Evolutionary conservation across 2,113 vertebrate species (phyloP), one percentile per base, ranked within the genome.

Genomic region (Gulo gulo): DNA sequence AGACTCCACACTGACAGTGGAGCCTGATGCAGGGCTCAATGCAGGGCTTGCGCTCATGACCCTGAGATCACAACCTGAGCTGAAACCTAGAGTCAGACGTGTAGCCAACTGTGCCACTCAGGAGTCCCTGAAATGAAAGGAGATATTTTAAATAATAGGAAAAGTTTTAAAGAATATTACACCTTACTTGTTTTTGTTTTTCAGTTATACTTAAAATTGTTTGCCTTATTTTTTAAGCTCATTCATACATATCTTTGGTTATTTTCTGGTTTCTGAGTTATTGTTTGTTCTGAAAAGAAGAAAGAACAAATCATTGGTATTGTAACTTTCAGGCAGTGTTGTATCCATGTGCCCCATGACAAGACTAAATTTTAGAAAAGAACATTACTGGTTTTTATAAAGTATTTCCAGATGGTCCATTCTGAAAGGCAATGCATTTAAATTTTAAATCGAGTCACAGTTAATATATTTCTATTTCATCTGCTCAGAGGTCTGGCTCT

Each of bases 171-270:
- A 81, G 45, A 39, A 78, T 59, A 29, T 57, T 73, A 16, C 83
- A 61, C 90, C 67, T 94, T 92, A 61, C 29, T 91, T 63, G 6
- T 26, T 69, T 80, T 92, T 86, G 10, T 73, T 91, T 95, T 89
- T 80, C 24, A 71, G 5, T 71, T 45, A 29, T n/a, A 93, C 16
- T 80, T 79, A 88, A 87, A 76, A 61, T 59, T 52, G 10, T 52
- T 81, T 81, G 2, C 31, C 63, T 94, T 69, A 21, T 55, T 84
- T 88, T 82, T 74, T 20, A 50, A 93, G 65, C 14, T 74, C 29
- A 63, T 31, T 63, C 55, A 3, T 73, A 50, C 34, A 31, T 26
- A 47, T 67, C 15, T 69, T 61, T 47, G 36, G 20, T 69, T 55
- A 31, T 7, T 69, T 92, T 82, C 81, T 84, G n/a, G 61, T 76